Base-by-base conservation (phyloP, 92 coral and sea anemone genomes). In the Siderastrea radians region DNA sequence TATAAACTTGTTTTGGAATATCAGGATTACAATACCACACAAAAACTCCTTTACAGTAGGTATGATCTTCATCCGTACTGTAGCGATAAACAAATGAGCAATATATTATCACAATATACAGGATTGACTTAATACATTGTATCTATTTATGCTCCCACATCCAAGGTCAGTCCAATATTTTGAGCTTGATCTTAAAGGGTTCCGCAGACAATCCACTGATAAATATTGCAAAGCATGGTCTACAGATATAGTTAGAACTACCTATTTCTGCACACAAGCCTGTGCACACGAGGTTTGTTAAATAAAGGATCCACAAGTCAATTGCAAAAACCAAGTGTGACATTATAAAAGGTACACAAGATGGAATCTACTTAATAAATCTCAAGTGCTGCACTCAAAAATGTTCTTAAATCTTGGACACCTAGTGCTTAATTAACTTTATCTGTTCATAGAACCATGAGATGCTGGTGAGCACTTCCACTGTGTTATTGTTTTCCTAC, bases 151-250 rank as follows among this genome's bases (percentile, higher is more conserved):
- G 19, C 66, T 61, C 15, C 1, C 26, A 61, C 6, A 6, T 61
- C 2, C 66, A 3, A 45, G 51, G 49, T 12, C 17, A 14, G 49
- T 71, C 75, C 75, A 48, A 71, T 71, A 71, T 48, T 49, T 48
- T 6, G 4, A 49, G 57, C 7, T 8, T 68, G 73, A 45, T 15
- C n/a, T 68, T 44, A 14, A 71, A 71, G 13, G 75, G 47, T 71
- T 2, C 75, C 57, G 55, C 75, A 71, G 75, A 49, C 55, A 12
- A 71, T 16, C 75, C 75, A 49, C 6, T 15, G 75, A 71, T 71
- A 71, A 71, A 71, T 71, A 71, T 71, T 48, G 57, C 75, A 49
- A 47, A 47, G 16, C 49, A 71, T 71, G 47, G 26, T 49, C 4
- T 16, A 15, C 12, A 15, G n/a, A 48, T 49, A 71, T 49, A 3